These are phyloP conservation scores for Dinoponera quadriceps DNA, from an alignment of 1,140 invertebrate genomes.

Conservation along the genomic window DNA sequence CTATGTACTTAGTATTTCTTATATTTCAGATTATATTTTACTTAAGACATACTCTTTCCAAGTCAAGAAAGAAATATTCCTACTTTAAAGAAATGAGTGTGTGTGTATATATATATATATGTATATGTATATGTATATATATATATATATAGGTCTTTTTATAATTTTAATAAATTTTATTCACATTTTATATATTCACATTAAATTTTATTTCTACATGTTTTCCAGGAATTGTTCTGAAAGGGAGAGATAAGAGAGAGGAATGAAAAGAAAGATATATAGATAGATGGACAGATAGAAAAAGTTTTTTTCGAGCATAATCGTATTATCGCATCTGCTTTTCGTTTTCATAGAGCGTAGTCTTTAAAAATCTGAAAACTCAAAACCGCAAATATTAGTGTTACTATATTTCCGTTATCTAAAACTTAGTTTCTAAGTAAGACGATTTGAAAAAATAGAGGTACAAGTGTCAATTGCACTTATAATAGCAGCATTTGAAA, in stretches of 20 bases:
- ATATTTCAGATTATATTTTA: too few species aligned
- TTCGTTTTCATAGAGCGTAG: slow-evolving; percentile 41
- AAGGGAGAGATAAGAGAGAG: neutral
- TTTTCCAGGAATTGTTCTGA: neutral
- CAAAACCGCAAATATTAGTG: slow-evolving; percentile 69
- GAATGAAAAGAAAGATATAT: slow-evolving; percentile 20
- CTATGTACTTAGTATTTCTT: neutral
- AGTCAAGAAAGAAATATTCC: too few species aligned
- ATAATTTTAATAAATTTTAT: slow-evolving; percentile 30
- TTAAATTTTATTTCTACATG: slow-evolving; percentile 39
- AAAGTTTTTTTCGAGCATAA: slow-evolving; percentile 37
- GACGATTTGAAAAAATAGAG: slow-evolving; percentile 25
- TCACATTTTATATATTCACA: neutral
- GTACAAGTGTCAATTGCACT: neutral
- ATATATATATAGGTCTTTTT: neutral
- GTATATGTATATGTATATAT: neutral
- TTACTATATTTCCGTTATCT: slow-evolving; percentile 21
- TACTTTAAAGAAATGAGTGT: too few species aligned
- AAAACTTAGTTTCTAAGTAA: neutral
- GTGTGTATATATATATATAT: too few species aligned
- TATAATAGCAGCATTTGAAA: slow-evolving; percentile 3
- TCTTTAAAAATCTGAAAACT: slow-evolving; percentile 75
- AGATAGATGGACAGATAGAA: too few species aligned
- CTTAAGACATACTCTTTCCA: too few species aligned
- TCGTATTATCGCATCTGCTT: slow-evolving; percentile 29